Base-by-base conservation (phyloP, 2,113 vertebrate genomes). In the Butorides virescens region DNA sequence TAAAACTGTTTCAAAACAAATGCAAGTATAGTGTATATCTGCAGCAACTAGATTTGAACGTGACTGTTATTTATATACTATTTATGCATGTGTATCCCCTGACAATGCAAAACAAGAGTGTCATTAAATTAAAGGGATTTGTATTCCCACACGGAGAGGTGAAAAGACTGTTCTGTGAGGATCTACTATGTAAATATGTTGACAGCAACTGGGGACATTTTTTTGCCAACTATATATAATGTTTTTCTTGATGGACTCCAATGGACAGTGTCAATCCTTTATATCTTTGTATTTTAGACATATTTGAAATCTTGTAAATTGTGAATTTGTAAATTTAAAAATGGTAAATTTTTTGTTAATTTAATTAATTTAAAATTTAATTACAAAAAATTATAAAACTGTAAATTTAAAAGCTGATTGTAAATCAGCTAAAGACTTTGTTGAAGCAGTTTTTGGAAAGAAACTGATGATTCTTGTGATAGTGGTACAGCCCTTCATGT, bases 51-150 rank as follows among this genome's bases (percentile, higher is more conserved):
- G 80, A 84, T 65, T 32, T 49, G 72, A 91, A 87, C n/a, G 4
- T 26, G 27, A 13, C 36, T 55, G 15, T 53, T 94, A 77, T 59
- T 89, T 95, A 82, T 65, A n/a, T n/a, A 7, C 47, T 88, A 30
- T 86, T 86, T 86, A 87, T 87, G 72, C 42, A 25, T 75, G 14
- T 62, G 29, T 87, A 46, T 94, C 72, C 68, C 88, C 76, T 80
- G 75, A 72, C 68, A 80, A 8, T 80, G 87, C 11, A 5, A 83
- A 88, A 83, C 61, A 65, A 92, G 87, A 85, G 77, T 84, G 91
- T 94, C 73, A 30, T 95, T 93, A 93, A 92, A 86, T 93, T 88
- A 87, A 85, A 90, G 56, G 66, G 44, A 65, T 91, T 85, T 91
- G 49, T 81, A 91, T 92, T 95, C 71, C 75, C 82, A 73, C 81